Base-by-base conservation (phyloP, 1,140 invertebrate genomes). In the Notospermus geniculatus region DNA sequence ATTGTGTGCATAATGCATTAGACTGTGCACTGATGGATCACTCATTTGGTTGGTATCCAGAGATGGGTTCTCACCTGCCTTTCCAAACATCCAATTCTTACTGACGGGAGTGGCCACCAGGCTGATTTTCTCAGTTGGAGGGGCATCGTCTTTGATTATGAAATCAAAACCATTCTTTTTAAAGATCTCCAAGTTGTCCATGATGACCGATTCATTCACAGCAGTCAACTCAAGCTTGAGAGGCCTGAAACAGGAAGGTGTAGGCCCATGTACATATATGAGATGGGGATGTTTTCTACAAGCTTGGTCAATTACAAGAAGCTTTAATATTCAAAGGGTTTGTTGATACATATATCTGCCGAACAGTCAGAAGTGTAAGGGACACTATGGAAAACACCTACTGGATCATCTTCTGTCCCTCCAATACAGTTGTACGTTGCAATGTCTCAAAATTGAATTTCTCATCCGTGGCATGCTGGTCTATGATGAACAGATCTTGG, bases 381-480 rank as follows among this genome's bases (percentile, higher is more conserved):
- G n/a, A n/a, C n/a, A n/a, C 15, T 28, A 27, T 1, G 19, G 13
- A 15, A 41, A 29, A 17, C 22, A 71, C 75, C 72, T 63, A 84
- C 82, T 72, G 63, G 28, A 86, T 77, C 28, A 98, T 83, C 73
- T 87, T 88, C 83, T 98, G 95, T 68, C 86, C 90, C 67, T 91
- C 87, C 46, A 98, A 77, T 53, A 89, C 86, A 0, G 89, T 91
- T 62, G 87, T 89, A 69, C 85, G 86, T 75, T 94, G 91, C 62
- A 98, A 83, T 57, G 86, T 90, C 84, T 99, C 96, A 84, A 95
- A 99, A 82, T 97, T 97, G 80, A 90, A 98, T 79, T 97, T 98
- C 82, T 99, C 97, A 85, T 99, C 97, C 5, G 90, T 90, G 7
- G 97, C 97, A 86, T 99, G 97, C 82, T 99, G 97, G 83, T 99